Percentiles rank a stretch among this genome's conserved stretches.
Evolutionary conservation across 1,140 invertebrate genomes (phyloP).

Genomic region (Conopomorpha cramerella): DNA sequence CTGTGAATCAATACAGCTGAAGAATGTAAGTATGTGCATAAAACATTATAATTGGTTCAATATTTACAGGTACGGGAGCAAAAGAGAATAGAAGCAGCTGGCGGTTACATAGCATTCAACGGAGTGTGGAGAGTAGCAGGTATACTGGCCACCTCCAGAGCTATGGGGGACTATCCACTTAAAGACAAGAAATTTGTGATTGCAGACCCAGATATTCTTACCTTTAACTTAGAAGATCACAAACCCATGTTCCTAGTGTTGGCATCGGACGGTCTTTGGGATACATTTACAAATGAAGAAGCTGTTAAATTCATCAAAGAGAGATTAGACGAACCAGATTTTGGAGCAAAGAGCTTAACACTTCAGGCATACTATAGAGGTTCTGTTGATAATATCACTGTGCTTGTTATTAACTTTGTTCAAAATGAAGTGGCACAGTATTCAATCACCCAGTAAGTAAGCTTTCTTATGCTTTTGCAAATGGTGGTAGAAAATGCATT

Average conservation of each 20-base stretch:
- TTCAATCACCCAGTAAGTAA: no score
- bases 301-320: conserved; percentile 86
- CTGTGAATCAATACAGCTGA: not conserved
- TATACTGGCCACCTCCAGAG: conserved; percentile 92
- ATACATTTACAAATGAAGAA: conserved; percentile 93
- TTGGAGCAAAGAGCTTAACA: conserved; percentile 87
- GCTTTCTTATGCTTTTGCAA: no score
- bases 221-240: conserved; percentile 86
- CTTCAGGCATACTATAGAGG: conserved; percentile 90
- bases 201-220: conserved; percentile 92
- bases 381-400: conserved; percentile 94
- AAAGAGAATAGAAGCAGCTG: conserved; percentile 87
- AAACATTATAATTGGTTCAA: conserved; percentile 2
- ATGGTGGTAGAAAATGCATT: no score
- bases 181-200: conserved; percentile 94
- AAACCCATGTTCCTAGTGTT: conserved; percentile 89
- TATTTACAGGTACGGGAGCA: conserved; percentile 78
- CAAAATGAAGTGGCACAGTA: conserved; percentile 50
- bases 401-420: conserved; percentile 87
- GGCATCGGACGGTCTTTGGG: conserved; percentile 95
- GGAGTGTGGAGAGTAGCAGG: conserved; percentile 97
- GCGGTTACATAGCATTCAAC: conserved; percentile 92
- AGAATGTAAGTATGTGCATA: not conserved
- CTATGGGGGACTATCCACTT: conserved; percentile 92
- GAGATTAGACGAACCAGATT: conserved; percentile 80